Evolutionary conservation across 2,797 vertebrate genomes (phyloP).

Genomic region (Alosa sapidissima): DNA sequence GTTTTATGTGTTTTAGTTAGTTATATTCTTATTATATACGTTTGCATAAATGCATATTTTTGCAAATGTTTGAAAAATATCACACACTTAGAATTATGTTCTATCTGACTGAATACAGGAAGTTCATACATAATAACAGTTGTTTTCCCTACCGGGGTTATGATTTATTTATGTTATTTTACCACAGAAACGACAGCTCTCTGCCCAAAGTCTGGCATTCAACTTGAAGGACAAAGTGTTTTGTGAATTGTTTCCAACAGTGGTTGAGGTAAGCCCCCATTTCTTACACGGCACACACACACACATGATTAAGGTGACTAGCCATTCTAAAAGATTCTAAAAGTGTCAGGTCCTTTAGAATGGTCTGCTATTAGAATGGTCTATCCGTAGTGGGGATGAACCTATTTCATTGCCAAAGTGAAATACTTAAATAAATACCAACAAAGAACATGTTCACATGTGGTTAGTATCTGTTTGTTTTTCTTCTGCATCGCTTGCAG

Average conservation of each 20-base stretch:
- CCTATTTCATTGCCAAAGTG: too few relatives aligned
- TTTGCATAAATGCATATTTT: neutral
- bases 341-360: neutral
- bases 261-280: conserved; percentile 84
- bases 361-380: too few relatives aligned
- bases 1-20: neutral
- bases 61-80: neutral
- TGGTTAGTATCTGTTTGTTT: too few relatives aligned
- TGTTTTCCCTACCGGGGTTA: neutral
- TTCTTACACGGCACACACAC: neutral
- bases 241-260: conserved; percentile 94
- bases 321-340: neutral
- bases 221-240: conserved; percentile 99
- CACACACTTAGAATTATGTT: neutral
- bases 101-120: neutral
- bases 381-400: too few relatives aligned
- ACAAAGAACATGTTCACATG: neutral
- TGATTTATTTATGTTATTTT: neutral
- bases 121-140: neutral
- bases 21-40: neutral
- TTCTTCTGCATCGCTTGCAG: too few relatives aligned
- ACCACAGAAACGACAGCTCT: conserved; percentile 91
- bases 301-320: neutral
- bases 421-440: neutral
- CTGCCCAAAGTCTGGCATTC: conserved; percentile 92